Evolutionary conservation across 30 jellyfish, hydroid and myxozoan species (phyloP), one percentile per base, ranked within the genome.

Genomic region (Aurelia aurita): DNA sequence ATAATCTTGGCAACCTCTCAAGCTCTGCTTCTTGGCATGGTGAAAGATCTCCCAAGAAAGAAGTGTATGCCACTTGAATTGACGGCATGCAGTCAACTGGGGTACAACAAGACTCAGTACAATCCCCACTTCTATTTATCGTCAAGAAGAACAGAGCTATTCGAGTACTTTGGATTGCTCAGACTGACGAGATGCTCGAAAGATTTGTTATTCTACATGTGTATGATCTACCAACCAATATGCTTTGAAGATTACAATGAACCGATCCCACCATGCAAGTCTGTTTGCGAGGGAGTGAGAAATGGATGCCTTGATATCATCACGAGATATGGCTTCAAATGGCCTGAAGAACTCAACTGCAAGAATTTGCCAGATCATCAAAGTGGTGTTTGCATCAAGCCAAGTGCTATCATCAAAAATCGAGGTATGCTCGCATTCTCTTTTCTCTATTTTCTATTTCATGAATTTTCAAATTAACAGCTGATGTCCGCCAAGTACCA

Each of bases 341-440:
- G 92, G 93, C 96, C 96, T 14, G 96, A 77, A 55, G 92, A 76
- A 29, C 90, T 90, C 69, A 60, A 76, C 39, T 90, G 97, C 87
- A 74, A 84, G 46, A 58, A 60, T 49, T 73, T 90, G 68, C 97
- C 97, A 0, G 96, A 90, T 49, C 95, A 90, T 54, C 77, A 90
- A 46, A 90, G 82, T 53, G 97, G 97, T 12, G 93, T 90, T 13
- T 90, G 97, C 71, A 89, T 89, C 69, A 88, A 82, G 74, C 97
- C 97, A 47, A 74, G 84, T 53, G 82, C 91, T 14, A 63, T 89
- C 61, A 58, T 80, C 22, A 53, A 65, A 23, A 74, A 89, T 29
- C 83, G 79, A 71, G 89, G 97, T 88, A 62, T n/a, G n/a, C 15
- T 39, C 51, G 13, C n/a, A n/a, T n/a, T n/a, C 9, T 35, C 9